Evolutionary conservation across 2,797 vertebrate species (phyloP).

Genomic region (Anguilla megastoma): DNA sequence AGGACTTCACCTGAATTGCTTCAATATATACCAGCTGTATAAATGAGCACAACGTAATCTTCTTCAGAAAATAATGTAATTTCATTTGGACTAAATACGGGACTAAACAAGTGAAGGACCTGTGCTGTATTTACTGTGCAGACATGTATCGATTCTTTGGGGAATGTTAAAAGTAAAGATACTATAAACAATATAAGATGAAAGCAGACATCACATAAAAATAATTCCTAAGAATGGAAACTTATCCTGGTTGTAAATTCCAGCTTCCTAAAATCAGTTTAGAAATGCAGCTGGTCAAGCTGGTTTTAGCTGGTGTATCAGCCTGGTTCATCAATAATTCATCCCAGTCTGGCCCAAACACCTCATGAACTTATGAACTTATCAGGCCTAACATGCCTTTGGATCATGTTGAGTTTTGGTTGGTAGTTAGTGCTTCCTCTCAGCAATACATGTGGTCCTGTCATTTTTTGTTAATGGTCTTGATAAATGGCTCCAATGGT

Average conservation of each 20-base stretch:
- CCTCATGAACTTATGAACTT: too few relatives aligned
- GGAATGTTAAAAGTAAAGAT: not conserved
- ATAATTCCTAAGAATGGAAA: not conserved
- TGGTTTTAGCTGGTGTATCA: not conserved
- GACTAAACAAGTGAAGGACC: not conserved
- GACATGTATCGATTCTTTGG: not conserved
- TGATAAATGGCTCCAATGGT: too few relatives aligned
- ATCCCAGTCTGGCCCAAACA: too few relatives aligned
- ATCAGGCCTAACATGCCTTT: too few relatives aligned
- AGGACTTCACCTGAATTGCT: not conserved
- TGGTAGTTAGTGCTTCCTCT: too few relatives aligned
- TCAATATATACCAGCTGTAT: not conserved
- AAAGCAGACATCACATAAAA: not conserved
- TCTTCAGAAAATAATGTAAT: not conserved
- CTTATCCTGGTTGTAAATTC: not conserved
- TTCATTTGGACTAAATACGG: not conserved
- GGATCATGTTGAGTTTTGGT: too few relatives aligned
- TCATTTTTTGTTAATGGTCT: too few relatives aligned
- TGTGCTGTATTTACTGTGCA: not conserved
- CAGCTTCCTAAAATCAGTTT: not conserved
- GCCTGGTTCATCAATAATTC: too few relatives aligned
- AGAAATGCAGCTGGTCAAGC: not conserved
- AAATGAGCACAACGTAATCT: not conserved
- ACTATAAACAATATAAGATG: not conserved
- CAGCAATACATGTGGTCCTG: too few relatives aligned